Base-by-base conservation (phyloP, 2,888 invertebrate species). In the Metopia argyrocephala region DNA sequence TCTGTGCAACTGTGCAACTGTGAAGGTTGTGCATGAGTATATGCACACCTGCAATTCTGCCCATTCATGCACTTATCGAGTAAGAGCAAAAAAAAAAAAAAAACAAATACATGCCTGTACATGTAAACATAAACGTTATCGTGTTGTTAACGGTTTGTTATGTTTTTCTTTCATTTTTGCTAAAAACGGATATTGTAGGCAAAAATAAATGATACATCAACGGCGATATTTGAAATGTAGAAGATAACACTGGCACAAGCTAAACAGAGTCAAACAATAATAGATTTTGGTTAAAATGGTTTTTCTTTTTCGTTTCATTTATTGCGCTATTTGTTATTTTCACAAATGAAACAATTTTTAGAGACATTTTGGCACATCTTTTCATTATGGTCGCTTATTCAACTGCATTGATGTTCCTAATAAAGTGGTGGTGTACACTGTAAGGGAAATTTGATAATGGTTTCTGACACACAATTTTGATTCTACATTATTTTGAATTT, bases 171-270 rank as follows among this genome's bases (percentile, higher is more conserved):
- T 38, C 15, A 12, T 38, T 38, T 38, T 38, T 1, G 9, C 12
- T 38, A 15, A 54, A 54, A 73, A 64, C 62, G 71, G 71, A 73
- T 54, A 73, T 64, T 64, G 62, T 54, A 52, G 70, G 50, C 52
- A 38, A 71, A 71, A 71, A 52, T 54, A 54, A 12, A 59, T 20
- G 7, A 61, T 3, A 52, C n/a, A 52, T 20, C 54, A 25, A 3
- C 25, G 23, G 15, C 56, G 54, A 12, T 25, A 20, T 38, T 38
- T 38, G 2, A 23, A 31, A 18, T 38, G 15, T 15, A 0, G 12
- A 15, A 38, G 38, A 38, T 12, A 71, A 20, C 2, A 45, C 3
- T 7, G 25, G 20, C 25, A 52, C 25, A 25, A 52, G 46, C 54
- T 54, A 54, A 62, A 61, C 15, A 54, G 27, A 27, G 46, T 5